Evolutionary conservation across 2,113 vertebrate species (phyloP).

Genomic region (Ptychochromis oligacanthus): DNA sequence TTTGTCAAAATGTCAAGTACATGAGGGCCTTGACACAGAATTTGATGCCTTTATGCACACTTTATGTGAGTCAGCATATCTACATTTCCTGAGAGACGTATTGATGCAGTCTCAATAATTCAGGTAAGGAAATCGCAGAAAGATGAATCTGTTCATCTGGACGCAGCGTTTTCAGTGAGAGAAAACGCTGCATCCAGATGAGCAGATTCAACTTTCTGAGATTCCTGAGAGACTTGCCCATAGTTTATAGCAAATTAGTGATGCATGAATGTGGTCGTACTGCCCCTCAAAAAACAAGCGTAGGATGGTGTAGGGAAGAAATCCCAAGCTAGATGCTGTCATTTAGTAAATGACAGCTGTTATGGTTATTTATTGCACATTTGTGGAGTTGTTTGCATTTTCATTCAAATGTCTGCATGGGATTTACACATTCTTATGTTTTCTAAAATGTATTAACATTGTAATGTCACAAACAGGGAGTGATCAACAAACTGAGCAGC

Average conservation of each 20-base stretch:
- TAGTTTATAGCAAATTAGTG: no score
- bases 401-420: neutral
- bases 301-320: neutral
- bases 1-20: no score
- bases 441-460: neutral
- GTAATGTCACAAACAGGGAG: neutral
- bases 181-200: no score
- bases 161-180: no score
- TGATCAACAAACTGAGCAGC: neutral
- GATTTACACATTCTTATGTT: neutral
- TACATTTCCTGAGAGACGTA: no score
- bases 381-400: neutral
- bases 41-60: neutral
- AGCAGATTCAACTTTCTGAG: no score
- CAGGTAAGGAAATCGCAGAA: no score
- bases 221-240: neutral
- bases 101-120: no score
- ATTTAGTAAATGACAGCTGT: fast-evolving
- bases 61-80: neutral
- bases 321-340: neutral
- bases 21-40: no score
- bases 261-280: neutral
- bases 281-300: neutral
- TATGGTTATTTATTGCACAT: neutral
- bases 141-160: no score